Evolutionary conservation across 2,113 vertebrate genomes (phyloP), one percentile per base, ranked within the genome.

Genomic region (Sterna hirundo): DNA sequence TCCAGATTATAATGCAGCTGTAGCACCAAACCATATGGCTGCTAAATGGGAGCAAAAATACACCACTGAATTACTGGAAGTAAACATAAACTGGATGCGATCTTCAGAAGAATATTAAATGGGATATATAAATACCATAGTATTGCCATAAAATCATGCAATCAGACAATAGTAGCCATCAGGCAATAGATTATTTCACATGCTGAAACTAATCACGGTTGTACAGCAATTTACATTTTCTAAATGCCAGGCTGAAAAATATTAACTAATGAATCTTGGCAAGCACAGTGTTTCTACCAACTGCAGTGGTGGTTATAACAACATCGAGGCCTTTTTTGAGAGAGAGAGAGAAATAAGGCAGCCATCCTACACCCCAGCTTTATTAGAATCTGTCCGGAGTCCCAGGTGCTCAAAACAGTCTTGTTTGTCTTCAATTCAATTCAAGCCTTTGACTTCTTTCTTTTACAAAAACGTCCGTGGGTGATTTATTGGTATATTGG

Each of bases 1-100:
- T 97, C 89, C 85, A 97, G 96, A 95, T 95, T 94, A 97, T 96
- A 97, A 96, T 96, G 96, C 97, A 97, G 96, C 94, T 97, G 95
- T 96, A 97, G 96, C 75, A 96, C 95, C 90, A 96, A 96, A 96
- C 95, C 97, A 96, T 96, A 96, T 97, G 96, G 93, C 94, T 94
- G 47, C 80, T 91, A 94, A 96, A 92, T 77, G 92, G 65, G 92
- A 96, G 82, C 66, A 95, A 90, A 96, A 95, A 96, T 92, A 91
- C 87, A 87, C 85, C 71, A 85, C 68, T 81, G 55, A 94, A 90
- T 93, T 96, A 94, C 87, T 81, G 52, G 93, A 61, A 96, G 75
- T 97, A 96, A 97, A 97, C 89, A 96, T 96, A 96, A 97, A 93
- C 78, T 87, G 84, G 94, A 95, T 96, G 71, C 15, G 6, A 78